These are phyloP conservation scores for Tretioscincus oriximinensis DNA, from an alignment of 2,113 vertebrate species.

Conservation along the genomic window DNA sequence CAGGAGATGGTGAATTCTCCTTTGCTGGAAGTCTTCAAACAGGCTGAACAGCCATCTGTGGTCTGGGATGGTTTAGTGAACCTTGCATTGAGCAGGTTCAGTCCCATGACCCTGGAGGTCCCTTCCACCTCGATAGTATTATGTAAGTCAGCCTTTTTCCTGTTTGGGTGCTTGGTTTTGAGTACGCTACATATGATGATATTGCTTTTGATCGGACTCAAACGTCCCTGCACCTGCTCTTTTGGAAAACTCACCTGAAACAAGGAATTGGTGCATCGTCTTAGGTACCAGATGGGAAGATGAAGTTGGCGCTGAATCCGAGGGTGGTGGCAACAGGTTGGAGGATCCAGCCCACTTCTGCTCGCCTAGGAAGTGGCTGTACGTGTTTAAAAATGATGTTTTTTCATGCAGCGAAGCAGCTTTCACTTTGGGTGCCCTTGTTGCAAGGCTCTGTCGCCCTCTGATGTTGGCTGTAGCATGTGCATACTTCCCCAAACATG, in stretches of 20 bases:
- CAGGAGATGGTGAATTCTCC: too few species aligned
- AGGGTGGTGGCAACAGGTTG: conserved; percentile 1
- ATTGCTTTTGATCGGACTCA: too few species aligned
- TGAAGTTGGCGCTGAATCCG: neutral
- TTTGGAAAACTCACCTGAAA: neutral
- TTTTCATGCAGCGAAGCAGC: neutral
- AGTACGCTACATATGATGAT: too few species aligned
- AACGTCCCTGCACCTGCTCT: too few species aligned
- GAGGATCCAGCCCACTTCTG: neutral
- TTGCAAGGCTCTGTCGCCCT: neutral
- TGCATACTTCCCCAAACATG: neutral
- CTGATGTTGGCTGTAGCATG: neutral
- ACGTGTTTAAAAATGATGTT: conserved; percentile 5
- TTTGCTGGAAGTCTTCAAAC: too few species aligned
- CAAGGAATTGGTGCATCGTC: neutral
- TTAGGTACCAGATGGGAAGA: conserved; percentile 19
- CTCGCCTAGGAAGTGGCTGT: conserved; percentile 22
- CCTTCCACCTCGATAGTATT: too few species aligned
- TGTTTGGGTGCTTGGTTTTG: too few species aligned
- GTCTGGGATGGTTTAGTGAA: too few species aligned
- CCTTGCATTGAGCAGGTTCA: too few species aligned
- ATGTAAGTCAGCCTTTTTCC: too few species aligned
- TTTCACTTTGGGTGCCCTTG: neutral
- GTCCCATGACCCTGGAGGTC: too few species aligned
- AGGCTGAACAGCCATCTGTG: too few species aligned